Base-by-base conservation (phyloP, 2,113 vertebrate species). In the Ascaphus truei region DNA sequence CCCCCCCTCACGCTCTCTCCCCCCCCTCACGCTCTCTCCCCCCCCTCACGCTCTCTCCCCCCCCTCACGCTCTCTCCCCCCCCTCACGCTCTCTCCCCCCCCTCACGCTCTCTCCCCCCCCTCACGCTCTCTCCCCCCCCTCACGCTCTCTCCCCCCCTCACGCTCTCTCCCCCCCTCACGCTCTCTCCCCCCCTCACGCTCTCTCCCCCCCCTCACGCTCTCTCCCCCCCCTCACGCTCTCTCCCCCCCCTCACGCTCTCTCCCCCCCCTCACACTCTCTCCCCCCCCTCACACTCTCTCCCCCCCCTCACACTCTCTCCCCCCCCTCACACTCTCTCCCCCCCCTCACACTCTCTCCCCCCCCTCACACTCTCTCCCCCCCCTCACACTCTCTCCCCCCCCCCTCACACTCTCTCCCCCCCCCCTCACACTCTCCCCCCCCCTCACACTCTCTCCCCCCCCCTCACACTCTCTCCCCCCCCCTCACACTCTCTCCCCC, bases 391-490 rank as follows among this genome's bases (percentile, higher is more conserved):
- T 3, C 85, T 95, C 5, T 91, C 91, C 1, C 91, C 39, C 56
- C n/a, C 36, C 11, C 5, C 36, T 15, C 36, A 5, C 5, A 39
- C n/a, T 3, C 12, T 13, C 16, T 56, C 10, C 43, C 41, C 2
- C 16, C 8, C 37, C 13, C 23, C 37, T 20, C n/a, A 4, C 12
- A 69, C 55, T 60, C 45, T 15, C 66, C 6, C 60, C 56, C 59
- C n/a, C 9, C 31, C 7, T 1, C 88, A 2, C 87, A 50, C 0
- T 79, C 91, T 3, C 85, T 95, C 5, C 92, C 91, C 1, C 91
- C 39, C n/a, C n/a, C n/a, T n/a, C n/a, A n/a, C 56, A 6, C 57
- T 51, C 25, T 39, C 12, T 9, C n/a, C n/a, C n/a, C 36, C 11
- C 5, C 36, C 36, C 36, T 6, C 5, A 39, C n/a, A 3, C 12